Evolutionary conservation across 2,113 vertebrate genomes (phyloP).

Genomic region (Bufo gargarizans): DNA sequence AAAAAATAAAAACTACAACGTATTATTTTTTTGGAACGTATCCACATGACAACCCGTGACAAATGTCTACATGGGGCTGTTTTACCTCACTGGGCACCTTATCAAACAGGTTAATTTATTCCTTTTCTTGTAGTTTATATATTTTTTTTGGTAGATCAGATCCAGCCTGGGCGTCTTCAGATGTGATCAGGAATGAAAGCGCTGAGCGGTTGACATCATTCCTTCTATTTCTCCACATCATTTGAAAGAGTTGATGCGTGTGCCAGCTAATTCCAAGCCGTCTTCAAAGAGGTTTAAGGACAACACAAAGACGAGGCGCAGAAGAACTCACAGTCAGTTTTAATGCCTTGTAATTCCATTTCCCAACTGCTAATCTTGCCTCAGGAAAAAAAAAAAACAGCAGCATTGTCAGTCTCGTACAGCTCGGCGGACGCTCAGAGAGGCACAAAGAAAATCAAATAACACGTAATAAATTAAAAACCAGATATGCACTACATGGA

Average conservation of each 20-base stretch:
- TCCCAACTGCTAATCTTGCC: conserved; percentile 47
- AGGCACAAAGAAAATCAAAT: not conserved
- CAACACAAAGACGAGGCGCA: conserved; percentile 6
- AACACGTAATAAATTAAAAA: not conserved
- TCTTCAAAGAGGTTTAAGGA: conserved; percentile 32
- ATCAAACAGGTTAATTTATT: conserved; percentile 27
- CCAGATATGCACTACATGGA: not conserved
- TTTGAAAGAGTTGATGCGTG: not conserved
- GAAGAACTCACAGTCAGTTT: conserved; percentile 18
- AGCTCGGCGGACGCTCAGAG: not conserved
- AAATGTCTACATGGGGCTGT: conserved; percentile 20
- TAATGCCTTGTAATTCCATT: conserved; percentile 37
- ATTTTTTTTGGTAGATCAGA: conserved; percentile 6
- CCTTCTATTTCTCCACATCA: conserved; percentile 25
- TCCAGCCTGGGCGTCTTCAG: not conserved
- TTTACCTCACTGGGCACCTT: not conserved
- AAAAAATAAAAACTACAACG: not conserved
- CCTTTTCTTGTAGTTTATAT: not conserved
- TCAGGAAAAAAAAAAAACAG: conserved; percentile 24
- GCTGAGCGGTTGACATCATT: conserved; percentile 26
- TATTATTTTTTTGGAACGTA: not conserved
- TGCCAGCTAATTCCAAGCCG: conserved; percentile 7
- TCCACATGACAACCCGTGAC: not conserved
- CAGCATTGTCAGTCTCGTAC: not conserved
- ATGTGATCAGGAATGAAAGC: not conserved